Base-by-base conservation (phyloP, 2,888 invertebrate genomes). In the Ophion slaviceki region DNA sequence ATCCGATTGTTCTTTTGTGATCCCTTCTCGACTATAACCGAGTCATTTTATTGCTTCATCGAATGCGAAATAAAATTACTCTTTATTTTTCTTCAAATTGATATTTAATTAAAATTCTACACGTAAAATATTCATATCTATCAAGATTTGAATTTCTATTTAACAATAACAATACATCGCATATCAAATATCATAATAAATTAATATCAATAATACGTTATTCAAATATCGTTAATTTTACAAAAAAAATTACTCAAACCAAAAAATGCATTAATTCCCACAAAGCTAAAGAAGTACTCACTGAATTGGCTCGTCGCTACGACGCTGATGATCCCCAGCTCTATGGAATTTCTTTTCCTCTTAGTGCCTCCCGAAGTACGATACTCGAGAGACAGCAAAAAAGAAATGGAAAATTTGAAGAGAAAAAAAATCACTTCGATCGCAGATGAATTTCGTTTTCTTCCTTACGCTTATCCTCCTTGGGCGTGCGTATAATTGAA, bases 261-360 rank as follows among this genome's bases (percentile, higher is more conserved):
- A 28, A 36, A 40, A 40, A n/a, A 40, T 75, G 6, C 24, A 17
- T 62, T 20, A 20, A 8, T 53, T 3, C 2, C 45, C 8, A 2
- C 14, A 17, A 28, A 71, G 8, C 17, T 32, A 40, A 40, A 40
- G 3, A 75, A 47, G 47, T 76, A 64, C 75, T 76, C 75, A 76
- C 64, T 76, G 47, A 32, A 76, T 66, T 17, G 17, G 45, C 64
- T 76, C 7, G 17, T 36, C 36, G 28, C 28, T 11, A 67, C 14
- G 66, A 67, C 76, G 4, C 11, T 14, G 67, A 45, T 24, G 17
- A 59, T 17, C 14, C 10, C 61, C 24, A 20, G 61, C 11, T 61
- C 20, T 17, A 3, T 20, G 6, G 20, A 61, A 24, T 45, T 28
- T 24, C 32, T 4, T 14, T 78, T 24, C 24, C 32, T 61, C 17